Conservation (phyloP, 2,888 invertebrate genomes). For the Leuctra nigra region DNA sequence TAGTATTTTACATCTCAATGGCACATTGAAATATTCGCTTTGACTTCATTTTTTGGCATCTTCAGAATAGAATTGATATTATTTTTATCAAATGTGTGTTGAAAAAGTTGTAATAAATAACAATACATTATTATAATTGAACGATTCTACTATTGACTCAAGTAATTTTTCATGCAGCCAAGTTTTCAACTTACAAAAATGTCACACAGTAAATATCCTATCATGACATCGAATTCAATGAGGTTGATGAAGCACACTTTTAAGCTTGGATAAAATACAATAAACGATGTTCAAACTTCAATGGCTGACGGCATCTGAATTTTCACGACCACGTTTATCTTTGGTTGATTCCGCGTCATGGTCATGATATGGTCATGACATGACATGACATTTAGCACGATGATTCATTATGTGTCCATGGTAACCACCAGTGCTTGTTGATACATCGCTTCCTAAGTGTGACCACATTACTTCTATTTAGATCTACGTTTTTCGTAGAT, state of each 20-base stretch:
- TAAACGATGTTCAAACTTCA: too few relatives aligned
- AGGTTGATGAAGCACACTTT: too few relatives aligned
- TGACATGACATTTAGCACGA: conserved; percentile 21
- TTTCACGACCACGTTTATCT: too few relatives aligned
- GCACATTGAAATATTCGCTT: conserved; percentile 7
- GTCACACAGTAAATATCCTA: too few relatives aligned
- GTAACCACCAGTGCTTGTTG: conserved; percentile 27
- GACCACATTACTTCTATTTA: conserved; percentile 9
- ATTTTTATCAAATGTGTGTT: conserved; percentile 5
- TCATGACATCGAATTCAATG: too few relatives aligned
- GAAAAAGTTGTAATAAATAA: background rate
- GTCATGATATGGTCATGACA: too few relatives aligned
- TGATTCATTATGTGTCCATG: conserved; percentile 23
- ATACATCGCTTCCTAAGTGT: conserved; percentile 23
- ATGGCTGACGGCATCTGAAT: too few relatives aligned
- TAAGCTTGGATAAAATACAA: too few relatives aligned
- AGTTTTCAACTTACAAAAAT: too few relatives aligned
- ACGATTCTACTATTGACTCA: background rate
- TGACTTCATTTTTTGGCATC: conserved; percentile 18
- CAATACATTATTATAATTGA: background rate
- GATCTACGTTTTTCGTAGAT: background rate
- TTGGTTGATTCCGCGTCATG: too few relatives aligned
- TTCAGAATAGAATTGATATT: conserved; percentile 20
- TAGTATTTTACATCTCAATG: background rate
- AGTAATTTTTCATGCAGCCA: too few relatives aligned